A percentile compares a stretch with the other conserved stretches of the same genome.
Evolutionary conservation across 2,888 invertebrate species (phyloP).

Genomic region (Eupelmus urozonus): DNA sequence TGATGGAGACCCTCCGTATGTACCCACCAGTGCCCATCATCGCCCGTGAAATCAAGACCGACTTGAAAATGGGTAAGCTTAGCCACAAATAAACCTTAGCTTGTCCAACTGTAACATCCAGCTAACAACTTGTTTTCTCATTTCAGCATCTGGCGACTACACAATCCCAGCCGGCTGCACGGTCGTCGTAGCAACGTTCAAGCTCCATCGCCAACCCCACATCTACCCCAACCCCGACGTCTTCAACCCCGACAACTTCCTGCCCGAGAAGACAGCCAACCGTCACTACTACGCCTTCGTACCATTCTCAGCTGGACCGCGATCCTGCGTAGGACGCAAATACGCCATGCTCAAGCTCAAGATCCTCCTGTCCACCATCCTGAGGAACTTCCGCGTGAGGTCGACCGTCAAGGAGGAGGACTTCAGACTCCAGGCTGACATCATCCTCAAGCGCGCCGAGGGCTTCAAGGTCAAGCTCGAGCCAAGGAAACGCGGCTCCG

Average conservation of each 20-base stretch:
- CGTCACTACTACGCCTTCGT: conserved; percentile 89
- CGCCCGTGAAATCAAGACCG: conserved; percentile 84
- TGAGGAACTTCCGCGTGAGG: conserved; percentile 83
- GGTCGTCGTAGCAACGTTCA: conserved; percentile 83
- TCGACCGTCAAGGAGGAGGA: conserved; percentile 83
- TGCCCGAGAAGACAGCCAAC: conserved; percentile 86
- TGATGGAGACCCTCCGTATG: conserved; percentile 87
- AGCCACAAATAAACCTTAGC: not conserved
- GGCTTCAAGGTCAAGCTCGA: conserved; percentile 81
- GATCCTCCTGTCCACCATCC: conserved; percentile 84
- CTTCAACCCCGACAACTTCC: conserved; percentile 89
- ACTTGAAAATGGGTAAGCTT: conserved; percentile 82
- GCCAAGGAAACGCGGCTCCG: conserved; percentile 66
- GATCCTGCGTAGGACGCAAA: conserved; percentile 89
- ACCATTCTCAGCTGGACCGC: conserved; percentile 89
- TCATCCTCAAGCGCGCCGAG: conserved; percentile 86
- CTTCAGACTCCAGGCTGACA: conserved; percentile 84
- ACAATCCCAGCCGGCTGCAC: conserved; percentile 85
- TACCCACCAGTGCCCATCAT: conserved; percentile 90
- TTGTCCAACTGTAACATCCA: not conserved
- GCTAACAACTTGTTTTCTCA: not conserved
- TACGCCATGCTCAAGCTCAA: conserved; percentile 89
- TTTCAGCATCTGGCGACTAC: conserved; percentile 81
- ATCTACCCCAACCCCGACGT: conserved; percentile 85
- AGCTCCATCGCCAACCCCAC: conserved; percentile 83